These are phyloP conservation scores for Drosophila obscura DNA, from an alignment of 1,140 invertebrate genomes.

Conservation along the genomic window DNA sequence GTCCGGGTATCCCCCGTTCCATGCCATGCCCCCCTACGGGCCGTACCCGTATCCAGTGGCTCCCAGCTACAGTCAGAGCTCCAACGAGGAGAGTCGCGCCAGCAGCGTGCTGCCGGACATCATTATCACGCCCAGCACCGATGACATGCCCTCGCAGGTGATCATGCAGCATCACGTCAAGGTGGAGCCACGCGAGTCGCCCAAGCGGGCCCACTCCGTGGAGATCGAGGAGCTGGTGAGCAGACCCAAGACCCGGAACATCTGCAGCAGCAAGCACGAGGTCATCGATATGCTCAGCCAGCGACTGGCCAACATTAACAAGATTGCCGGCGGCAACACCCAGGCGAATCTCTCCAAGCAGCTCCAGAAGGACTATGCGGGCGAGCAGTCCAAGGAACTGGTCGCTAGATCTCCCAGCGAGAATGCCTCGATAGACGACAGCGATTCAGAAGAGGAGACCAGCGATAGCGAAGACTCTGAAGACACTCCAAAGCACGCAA, in stretches of 20 bases:
- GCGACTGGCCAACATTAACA: constrained; percentile 66
- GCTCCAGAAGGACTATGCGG: constrained; percentile 74
- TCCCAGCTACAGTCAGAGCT: constrained; percentile 72
- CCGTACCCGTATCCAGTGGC: constrained; percentile 73
- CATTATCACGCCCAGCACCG: constrained; percentile 78
- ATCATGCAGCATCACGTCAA: constrained; percentile 77
- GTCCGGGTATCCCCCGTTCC: constrained; percentile 50
- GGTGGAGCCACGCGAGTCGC: constrained; percentile 59
- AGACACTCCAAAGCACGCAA: constrained; percentile 65
- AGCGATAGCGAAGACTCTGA: constrained; percentile 56
- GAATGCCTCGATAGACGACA: constrained; percentile 61
- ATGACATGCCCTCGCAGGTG: constrained; percentile 76
- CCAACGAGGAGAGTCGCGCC: constrained; percentile 64
- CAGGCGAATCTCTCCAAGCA: constrained; percentile 68
- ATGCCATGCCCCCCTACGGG: constrained; percentile 59
- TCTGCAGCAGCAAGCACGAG: constrained; percentile 65
- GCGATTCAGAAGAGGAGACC: constrained; percentile 43
- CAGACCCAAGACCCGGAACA: constrained; percentile 48
- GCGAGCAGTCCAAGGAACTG: constrained; percentile 78
- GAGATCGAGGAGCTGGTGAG: constrained; percentile 70
- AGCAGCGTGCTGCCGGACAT: constrained; percentile 77
- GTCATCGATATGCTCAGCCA: constrained; percentile 75
- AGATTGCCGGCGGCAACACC: constrained; percentile 60
- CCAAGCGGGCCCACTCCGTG: constrained; percentile 69
- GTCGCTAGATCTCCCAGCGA: constrained; percentile 70